These are phyloP conservation scores for Cryptoblepharus egeriae DNA, from an alignment of 2,797 vertebrate genomes.

Conservation along the genomic window DNA sequence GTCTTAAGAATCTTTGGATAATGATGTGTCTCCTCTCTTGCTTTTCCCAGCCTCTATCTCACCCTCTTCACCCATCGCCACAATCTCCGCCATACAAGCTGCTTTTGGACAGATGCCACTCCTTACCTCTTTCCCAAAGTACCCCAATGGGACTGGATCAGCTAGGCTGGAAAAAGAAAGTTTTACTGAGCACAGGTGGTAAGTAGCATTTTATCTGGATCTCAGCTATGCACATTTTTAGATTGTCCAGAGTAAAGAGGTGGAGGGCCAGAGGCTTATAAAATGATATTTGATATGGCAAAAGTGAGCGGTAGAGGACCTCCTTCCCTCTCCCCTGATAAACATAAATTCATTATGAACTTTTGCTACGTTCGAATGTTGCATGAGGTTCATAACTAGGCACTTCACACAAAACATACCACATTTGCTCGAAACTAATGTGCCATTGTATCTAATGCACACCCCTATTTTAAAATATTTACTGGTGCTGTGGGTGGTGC, in stretches of 20 bases:
- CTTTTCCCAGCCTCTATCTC: conserved; percentile 79
- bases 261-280: neutral
- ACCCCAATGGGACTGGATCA: conserved; percentile 79
- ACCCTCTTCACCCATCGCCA: conserved; percentile 81
- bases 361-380: too few species aligned
- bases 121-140: conserved; percentile 84
- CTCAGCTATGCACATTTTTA: too few species aligned
- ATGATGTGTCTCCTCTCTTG: neutral
- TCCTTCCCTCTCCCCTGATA: neutral
- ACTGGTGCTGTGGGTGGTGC: too few species aligned
- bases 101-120: conserved; percentile 86
- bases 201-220: conserved; percentile 2
- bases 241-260: too few species aligned
- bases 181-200: conserved; percentile 64
- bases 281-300: neutral
- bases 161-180: conserved; percentile 75
- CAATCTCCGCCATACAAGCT: conserved; percentile 82
- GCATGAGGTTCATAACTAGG: too few species aligned
- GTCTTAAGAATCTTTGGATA: neutral
- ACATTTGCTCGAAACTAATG: too few species aligned
- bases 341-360: too few species aligned
- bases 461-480: too few species aligned
- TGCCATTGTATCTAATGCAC: too few species aligned
- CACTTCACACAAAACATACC: too few species aligned
- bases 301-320: neutral